Evolutionary conservation across 1,140 invertebrate species (phyloP).

Genomic region (Eriosoma lanigerum): DNA sequence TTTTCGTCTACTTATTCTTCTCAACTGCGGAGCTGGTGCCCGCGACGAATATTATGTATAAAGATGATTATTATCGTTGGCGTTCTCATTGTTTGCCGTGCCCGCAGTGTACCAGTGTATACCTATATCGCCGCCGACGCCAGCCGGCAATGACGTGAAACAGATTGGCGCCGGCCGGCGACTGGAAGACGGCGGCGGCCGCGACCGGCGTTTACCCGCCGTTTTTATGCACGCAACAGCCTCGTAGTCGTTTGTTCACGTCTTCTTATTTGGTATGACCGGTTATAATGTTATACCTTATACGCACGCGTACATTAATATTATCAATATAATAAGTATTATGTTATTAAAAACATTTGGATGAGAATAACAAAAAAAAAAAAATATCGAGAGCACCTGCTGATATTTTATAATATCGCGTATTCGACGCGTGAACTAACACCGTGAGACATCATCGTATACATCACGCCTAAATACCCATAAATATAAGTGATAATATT

Average conservation of each 20-base stretch:
- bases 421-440: too few species aligned
- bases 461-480: too few species aligned
- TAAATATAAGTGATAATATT: too few species aligned
- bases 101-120: neutral
- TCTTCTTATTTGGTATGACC: slow-evolving; percentile 30
- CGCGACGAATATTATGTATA: neutral
- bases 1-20: neutral
- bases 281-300: neutral
- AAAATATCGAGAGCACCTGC: neutral
- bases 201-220: slow-evolving; percentile 17
- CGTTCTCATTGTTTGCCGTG: slow-evolving; percentile 24
- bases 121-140: neutral
- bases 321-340: slow-evolving; percentile 6
- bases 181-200: slow-evolving; percentile 17
- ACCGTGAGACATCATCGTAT: too few species aligned
- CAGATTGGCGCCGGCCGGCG: slow-evolving; percentile 44
- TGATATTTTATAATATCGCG: neutral
- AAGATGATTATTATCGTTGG: slow-evolving; percentile 47
- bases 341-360: slow-evolving; percentile 12
- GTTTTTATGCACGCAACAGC: slow-evolving; percentile 43
- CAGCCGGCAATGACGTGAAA: slow-evolving; percentile 43
- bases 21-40: neutral
- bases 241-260: neutral
- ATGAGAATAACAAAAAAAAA: neutral
- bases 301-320: neutral